These are phyloP conservation scores for Silurus glanis DNA, from an alignment of 2,113 vertebrate genomes.

Conservation along the genomic window DNA sequence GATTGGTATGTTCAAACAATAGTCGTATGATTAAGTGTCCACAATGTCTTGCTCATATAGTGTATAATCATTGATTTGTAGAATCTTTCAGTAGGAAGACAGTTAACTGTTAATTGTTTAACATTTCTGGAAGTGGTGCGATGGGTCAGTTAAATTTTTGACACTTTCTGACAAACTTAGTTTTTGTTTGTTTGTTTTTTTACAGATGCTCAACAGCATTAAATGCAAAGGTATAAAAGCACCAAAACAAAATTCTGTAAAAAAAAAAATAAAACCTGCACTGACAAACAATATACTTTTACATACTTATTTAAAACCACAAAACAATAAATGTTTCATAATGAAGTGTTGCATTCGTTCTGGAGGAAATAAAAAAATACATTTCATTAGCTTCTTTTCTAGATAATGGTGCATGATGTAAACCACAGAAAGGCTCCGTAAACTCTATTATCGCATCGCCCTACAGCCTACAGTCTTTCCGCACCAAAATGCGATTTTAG, in stretches of 20 bases:
- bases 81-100: not conserved
- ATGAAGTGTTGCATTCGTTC: not conserved
- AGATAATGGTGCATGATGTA: not conserved
- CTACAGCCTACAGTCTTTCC: not conserved
- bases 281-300: not conserved
- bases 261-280: too few species aligned
- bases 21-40: too few species aligned
- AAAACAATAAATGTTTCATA: not conserved
- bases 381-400: not conserved
- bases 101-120: not conserved
- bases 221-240: not conserved
- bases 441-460: not conserved
- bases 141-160: too few species aligned
- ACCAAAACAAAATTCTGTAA: not conserved
- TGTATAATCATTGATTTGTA: not conserved
- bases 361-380: not conserved
- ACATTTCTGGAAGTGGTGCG: too few species aligned
- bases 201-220: not conserved
- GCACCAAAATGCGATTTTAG: not conserved
- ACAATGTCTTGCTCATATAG: too few species aligned
- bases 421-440: not conserved
- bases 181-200: not conserved
- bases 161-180: too few species aligned
- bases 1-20: too few species aligned
- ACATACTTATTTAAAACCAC: not conserved